Conservation (phyloP, 2,888 invertebrate genomes). For the Erpobdella octoculata region DNA sequence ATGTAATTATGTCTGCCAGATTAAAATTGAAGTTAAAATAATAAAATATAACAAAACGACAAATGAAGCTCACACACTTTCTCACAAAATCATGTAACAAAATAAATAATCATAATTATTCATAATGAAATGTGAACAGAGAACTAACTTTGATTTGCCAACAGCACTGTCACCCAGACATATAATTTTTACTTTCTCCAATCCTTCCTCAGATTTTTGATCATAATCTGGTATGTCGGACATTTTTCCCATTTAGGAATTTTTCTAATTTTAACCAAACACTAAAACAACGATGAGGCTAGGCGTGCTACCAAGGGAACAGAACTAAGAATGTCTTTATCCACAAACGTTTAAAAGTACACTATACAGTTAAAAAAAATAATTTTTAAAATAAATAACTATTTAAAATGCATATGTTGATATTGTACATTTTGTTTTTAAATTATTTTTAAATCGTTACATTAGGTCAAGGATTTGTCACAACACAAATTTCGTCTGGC, state of each 20-base stretch:
- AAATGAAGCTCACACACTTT: too few relatives aligned
- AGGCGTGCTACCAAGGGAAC: neutral
- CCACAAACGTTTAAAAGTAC: neutral
- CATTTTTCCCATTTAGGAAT: conserved; percentile 2
- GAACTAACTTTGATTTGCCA: conserved; percentile 58
- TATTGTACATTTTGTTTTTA: too few relatives aligned
- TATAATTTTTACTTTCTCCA: conserved; percentile 53
- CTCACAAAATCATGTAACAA: neutral
- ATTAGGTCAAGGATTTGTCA: too few relatives aligned
- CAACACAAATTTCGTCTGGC: too few relatives aligned
- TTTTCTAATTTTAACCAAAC: too few relatives aligned
- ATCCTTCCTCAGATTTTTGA: conserved; percentile 11
- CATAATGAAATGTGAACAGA: neutral
- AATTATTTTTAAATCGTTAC: too few relatives aligned
- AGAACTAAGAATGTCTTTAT: neutral
- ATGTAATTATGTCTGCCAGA: too few relatives aligned
- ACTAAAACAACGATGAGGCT: too few relatives aligned
- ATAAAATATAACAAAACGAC: too few relatives aligned
- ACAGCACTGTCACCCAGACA: conserved; percentile 59
- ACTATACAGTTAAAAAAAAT: neutral
- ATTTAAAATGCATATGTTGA: too few relatives aligned
- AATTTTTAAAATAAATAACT: too few relatives aligned
- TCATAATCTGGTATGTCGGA: conserved; percentile 27
- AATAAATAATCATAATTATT: neutral
- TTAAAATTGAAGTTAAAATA: too few relatives aligned